A percentile compares a stretch with the other conserved stretches of the same genome.
phyloP scores from a whole-genome alignment of 2,113 vertebrate genomes.

The Ciconia stormi region DNA sequence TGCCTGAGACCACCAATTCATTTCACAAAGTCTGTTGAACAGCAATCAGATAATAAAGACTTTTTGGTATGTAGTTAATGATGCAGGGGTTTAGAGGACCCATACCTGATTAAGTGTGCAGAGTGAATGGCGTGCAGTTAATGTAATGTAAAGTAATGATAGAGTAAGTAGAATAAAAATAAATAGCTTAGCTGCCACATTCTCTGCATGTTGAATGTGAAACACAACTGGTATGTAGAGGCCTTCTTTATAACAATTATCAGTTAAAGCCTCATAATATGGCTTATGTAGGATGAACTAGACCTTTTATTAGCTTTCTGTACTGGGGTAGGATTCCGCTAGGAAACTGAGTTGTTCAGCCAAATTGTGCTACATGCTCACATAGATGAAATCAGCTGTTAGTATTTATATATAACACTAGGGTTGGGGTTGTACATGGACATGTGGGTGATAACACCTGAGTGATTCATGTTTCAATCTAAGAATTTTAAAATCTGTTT shows the following conservation, averaged over 20 bases:
- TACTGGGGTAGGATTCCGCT: neutral
- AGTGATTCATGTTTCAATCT: neutral
- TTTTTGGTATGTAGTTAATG: conserved; percentile 35
- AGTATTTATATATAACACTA: neutral
- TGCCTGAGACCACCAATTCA: conserved; percentile 13
- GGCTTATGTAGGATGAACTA: neutral
- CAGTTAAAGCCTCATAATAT: neutral
- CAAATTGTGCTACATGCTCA: neutral
- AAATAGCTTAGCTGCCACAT: neutral
- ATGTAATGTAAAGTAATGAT: conserved; percentile 28
- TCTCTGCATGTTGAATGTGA: neutral
- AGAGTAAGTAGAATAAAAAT: conserved; percentile 14
- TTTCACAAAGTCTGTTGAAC: conserved; percentile 30
- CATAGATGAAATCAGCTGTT: neutral
- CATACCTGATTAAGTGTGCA: conserved; percentile 34
- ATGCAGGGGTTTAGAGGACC: neutral
- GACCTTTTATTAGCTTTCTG: neutral
- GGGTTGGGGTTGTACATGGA: neutral
- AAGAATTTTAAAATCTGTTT: neutral
- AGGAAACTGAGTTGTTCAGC: neutral
- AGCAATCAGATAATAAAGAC: conserved; percentile 51
- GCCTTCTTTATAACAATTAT: neutral
- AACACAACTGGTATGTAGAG: neutral
- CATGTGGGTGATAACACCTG: neutral
- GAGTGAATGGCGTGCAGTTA: neutral